Evolutionary conservation across 2,888 invertebrate species (phyloP).

Genomic region (Prosapia bicincta): DNA sequence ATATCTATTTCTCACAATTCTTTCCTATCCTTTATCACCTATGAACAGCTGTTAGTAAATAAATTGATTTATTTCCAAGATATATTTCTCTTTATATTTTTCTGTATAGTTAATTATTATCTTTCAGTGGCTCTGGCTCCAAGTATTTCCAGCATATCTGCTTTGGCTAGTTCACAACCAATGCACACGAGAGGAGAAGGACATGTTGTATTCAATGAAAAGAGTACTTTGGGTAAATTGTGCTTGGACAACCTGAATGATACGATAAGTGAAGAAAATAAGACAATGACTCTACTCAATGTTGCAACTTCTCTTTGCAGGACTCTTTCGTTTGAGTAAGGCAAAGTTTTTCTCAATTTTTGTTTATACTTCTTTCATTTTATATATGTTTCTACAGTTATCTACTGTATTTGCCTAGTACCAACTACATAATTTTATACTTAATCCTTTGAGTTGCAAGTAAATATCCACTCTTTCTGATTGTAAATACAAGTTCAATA

Average conservation of each 20-base stretch:
- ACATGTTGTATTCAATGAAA: conserved; percentile 82
- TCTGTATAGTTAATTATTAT: not conserved
- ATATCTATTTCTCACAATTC: no score
- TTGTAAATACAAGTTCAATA: no score
- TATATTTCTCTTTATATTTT: not conserved
- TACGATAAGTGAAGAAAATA: conserved; percentile 50
- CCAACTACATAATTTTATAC: no score
- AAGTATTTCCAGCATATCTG: conserved; percentile 59
- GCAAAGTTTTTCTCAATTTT: no score
- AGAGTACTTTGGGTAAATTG: conserved; percentile 73
- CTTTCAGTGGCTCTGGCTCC: conserved; percentile 70
- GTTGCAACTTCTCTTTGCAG: conserved; percentile 76
- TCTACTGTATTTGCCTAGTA: no score
- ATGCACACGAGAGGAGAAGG: conserved; percentile 69
- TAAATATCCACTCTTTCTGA: no score
- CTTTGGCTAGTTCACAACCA: conserved; percentile 64
- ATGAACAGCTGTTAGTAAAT: no score
- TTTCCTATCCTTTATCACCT: no score
- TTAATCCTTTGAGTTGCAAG: no score
- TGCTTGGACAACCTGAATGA: conserved; percentile 75
- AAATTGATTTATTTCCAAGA: not conserved
- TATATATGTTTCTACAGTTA: no score
- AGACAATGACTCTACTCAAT: conserved; percentile 58
- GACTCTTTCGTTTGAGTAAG: conserved; percentile 69
- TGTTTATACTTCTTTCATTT: no score